Evolutionary conservation across 2,888 invertebrate species (phyloP), one percentile per base, ranked within the genome.

Genomic region (Xylocampa areola): DNA sequence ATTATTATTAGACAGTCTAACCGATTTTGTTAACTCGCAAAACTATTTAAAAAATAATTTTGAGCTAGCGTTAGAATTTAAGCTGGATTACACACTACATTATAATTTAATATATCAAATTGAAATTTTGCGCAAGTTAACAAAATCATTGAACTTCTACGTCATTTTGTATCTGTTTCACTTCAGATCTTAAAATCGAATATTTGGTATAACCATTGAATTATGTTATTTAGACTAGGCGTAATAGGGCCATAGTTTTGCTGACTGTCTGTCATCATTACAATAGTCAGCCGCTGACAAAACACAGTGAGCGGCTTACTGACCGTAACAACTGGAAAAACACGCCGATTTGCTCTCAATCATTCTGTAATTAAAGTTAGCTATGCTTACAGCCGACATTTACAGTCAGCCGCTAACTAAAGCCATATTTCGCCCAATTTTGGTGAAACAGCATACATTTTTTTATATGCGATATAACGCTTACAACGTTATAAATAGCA

Each of bases 131-230:
- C 44, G 2, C 1, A 23, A 25, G 23, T 54, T 47, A 47, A 65
- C 66, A 57, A 57, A 50, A 66, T 65, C 66, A 66, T 37, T 32
- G 1, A 27, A 36, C 8, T 21, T 14, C 17, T n/a, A 8, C 33
- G 41, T 55, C 49, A 49, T 17, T 53, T 14, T 0, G 32, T 21
- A 36, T 50, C 19, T 30, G 50, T 57, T 57, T 17, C 59, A 65
- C 50, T 36, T 74, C 72, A 75, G 73, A 72, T 72, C 75, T 66
- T 33, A 67, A 37, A 23, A 53, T 43, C 36, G 29, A 51, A 51
- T 72, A 59, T 72, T 71, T 59, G 48, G 63, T 71, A 51, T 54
- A 25, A 64, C 37, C 14, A 11, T 52, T 17, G 21, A 33, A 37
- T 60, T 36, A 14, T 30, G 8, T 44, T 36, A 25, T 11, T 32